Base-by-base conservation (phyloP, 2,797 vertebrate genomes). In the Oryzias sinensis region DNA sequence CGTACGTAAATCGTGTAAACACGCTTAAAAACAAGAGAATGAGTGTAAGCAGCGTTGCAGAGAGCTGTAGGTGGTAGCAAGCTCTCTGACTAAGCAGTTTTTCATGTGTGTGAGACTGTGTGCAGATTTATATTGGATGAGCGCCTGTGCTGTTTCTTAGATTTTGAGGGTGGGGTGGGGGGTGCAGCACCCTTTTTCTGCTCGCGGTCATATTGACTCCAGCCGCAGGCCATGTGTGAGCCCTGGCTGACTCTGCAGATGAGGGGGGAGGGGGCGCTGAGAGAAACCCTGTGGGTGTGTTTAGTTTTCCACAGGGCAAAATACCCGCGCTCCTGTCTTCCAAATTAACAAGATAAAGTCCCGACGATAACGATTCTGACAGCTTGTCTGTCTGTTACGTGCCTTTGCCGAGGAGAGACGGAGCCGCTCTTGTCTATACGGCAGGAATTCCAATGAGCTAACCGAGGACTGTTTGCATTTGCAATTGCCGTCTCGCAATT, bases 181-280 rank as follows among this genome's bases (percentile, higher is more conserved):
- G 74, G 69, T 72, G 77, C 75, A 83, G 76, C 76, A 89, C 67
- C 54, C 62, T 74, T 76, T 75, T 78, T 84, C 84, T 24, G 90
- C 92, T 90, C 64, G 79, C 71, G 87, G 92, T 75, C 87, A 92
- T 91, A 89, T 89, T 88, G 86, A 89, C 81, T 90, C 79, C 81
- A 89, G 85, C 87, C 87, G 80, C 83, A 90, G 92, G 90, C 89
- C 75, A 90, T 90, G 83, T 89, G 83, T 79, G 79, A 74, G 80
- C 74, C 74, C 78, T 27, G 70, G 72, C 81, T 83, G 75, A 70
- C 81, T 68, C 53, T 1, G 29, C 0, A 20, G 15, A 14, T 9
- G 14, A 2, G 14, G 40, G 13, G 40, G 40, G 48, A 22, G 43
- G 14, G 42, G 45, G 46, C 50, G 37, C 24, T 47, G 51, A 20